Base-by-base conservation (phyloP, 2,888 invertebrate species). In the Cheilosia scutellata region DNA sequence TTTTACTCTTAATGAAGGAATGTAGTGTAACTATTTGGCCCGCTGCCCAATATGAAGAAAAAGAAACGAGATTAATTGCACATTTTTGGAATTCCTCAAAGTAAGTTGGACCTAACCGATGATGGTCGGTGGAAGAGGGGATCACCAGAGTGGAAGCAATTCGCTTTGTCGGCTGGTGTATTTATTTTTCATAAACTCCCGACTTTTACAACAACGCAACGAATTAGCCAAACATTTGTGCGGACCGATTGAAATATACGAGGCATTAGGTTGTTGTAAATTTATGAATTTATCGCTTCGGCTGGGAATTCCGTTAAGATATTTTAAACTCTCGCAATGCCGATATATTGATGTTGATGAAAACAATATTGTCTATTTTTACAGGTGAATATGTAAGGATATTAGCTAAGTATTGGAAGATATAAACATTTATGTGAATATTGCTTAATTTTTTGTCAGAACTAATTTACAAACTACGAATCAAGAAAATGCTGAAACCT, bases 11-110 rank as follows among this genome's bases (percentile, higher is more conserved):
- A 66, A 62, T 65, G 74, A 57, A 70, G 80, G 83, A 80, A 84
- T 75, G 70, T 25, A 58, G 53, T 58, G 70, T 57, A 82, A 68
- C 68, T 53, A 60, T 29, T 84, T 84, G 84, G 80, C 65, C 40
- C n/a, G 37, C 3, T 80, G 84, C 84, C 84, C 44, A 55, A 55
- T 51, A 42, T 80, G 31, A 55, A 60, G 60, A 51, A 72, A 70
- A 79, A 58, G 55, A 87, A 88, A 88, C 82, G 88, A 89, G 88
- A 89, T 89, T 89, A 89, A 89, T 89, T 89, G 88, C 83, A 86
- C 82, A 89, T 89, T 88, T 88, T 88, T 89, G 72, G 87, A 87
- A 89, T 89, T 89, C 89, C 87, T 88, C 66, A 16, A 16, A 53
- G 49, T 51, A 33, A 74, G 68, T 79, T 58, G 74, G 55, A 62